phyloP scores from a whole-genome alignment of 1,140 invertebrate genomes.

The Wasmannia auropunctata region DNA sequence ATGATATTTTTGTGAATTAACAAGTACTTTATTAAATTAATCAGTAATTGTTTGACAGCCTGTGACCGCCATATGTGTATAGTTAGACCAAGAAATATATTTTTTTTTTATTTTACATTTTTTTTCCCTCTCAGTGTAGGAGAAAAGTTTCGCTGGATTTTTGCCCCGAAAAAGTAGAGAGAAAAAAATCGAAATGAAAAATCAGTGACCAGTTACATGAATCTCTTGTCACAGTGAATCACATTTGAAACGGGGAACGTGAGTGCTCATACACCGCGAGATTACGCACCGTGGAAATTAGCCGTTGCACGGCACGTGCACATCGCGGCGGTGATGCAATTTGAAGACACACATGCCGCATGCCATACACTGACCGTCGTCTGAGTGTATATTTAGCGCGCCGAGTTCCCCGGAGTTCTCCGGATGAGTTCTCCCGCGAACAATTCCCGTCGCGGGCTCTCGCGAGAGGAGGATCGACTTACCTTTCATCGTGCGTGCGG shows the following conservation, averaged over 20 bases:
- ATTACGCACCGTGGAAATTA: neutral
- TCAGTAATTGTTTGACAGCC: no score
- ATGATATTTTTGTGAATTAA: no score
- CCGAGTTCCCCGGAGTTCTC: neutral
- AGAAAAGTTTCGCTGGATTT: neutral
- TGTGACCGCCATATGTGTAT: no score
- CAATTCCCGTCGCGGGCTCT: neutral
- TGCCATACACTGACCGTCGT: neutral
- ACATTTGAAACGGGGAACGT: neutral
- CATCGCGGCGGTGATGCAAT: slow-evolving; percentile 63
- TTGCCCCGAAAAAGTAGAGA: neutral
- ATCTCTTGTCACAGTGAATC: neutral
- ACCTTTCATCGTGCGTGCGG: slow-evolving; percentile 63
- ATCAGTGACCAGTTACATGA: neutral
- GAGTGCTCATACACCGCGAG: neutral
- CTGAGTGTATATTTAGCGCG: slow-evolving; percentile 69
- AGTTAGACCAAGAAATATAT: no score
- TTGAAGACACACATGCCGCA: slow-evolving; percentile 37
- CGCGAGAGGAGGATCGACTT: slow-evolving; percentile 32
- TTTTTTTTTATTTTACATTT: no score
- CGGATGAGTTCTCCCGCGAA: neutral
- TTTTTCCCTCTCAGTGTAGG: no score
- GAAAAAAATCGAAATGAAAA: neutral
- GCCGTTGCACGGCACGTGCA: neutral
- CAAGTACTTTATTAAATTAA: no score